Percentiles rank a stretch among this genome's conserved stretches.
These are phyloP conservation scores for Protodeltote pygarga DNA, from an alignment of 2,888 invertebrate species.

Conservation along the genomic window DNA sequence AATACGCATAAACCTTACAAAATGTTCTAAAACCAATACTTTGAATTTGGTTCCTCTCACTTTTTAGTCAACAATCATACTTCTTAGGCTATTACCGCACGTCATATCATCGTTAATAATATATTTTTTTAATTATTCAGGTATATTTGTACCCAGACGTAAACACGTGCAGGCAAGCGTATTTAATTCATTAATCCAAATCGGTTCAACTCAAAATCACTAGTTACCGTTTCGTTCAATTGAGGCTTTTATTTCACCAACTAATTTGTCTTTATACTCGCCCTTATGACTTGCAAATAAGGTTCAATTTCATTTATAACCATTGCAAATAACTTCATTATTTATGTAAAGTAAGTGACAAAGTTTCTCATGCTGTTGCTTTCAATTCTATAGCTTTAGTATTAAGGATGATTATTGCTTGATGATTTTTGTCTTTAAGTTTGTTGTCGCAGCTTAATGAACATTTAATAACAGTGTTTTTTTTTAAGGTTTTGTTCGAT, in stretches of 20 bases:
- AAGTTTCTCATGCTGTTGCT: conserved; percentile 18
- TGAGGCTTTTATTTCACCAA: conserved; percentile 19
- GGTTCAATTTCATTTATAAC: conserved; percentile 6
- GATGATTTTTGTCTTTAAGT: conserved; percentile 14
- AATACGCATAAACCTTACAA: too few relatives aligned
- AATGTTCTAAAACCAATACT: too few relatives aligned
- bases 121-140: neutral
- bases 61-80: too few relatives aligned
- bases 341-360: conserved; percentile 26
- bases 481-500: conserved; percentile 62
- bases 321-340: conserved; percentile 17
- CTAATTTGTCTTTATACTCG: neutral
- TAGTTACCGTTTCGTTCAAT: conserved; percentile 43
- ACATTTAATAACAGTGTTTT: conserved; percentile 78
- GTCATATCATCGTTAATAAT: too few relatives aligned
- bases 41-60: too few relatives aligned
- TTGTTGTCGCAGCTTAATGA: conserved; percentile 74
- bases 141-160: conserved; percentile 5
- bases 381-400: conserved; percentile 6
- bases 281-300: conserved; percentile 3
- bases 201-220: conserved; percentile 51
- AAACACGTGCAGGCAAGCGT: conserved; percentile 24
- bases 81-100: too few relatives aligned
- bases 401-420: conserved; percentile 21
- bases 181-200: conserved; percentile 56